Evolutionary conservation across 2,888 invertebrate species (phyloP), one percentile per base, ranked within the genome.

Genomic region (Carpatolechia fugitivella): DNA sequence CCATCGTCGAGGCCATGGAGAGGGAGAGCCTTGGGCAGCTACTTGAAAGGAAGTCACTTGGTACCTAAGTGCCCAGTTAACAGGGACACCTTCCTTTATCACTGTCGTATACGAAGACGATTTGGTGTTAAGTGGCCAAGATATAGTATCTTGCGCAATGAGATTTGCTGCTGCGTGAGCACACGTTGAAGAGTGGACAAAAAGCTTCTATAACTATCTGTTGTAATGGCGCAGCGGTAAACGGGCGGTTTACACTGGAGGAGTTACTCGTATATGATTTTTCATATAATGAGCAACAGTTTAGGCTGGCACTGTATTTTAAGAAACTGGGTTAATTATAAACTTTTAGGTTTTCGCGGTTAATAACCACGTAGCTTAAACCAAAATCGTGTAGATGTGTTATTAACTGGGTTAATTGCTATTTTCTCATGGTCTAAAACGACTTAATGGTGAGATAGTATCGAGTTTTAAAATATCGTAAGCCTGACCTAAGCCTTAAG

Each of bases 1-100:
- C n/a, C 62, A 72, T 68, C 69, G 20, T 44, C 44, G 44, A 44
- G 44, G 44, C 44, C 44, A 29, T 44, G 24, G 44, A 44, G 24
- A 20, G 44, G 44, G 20, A n/a, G 33, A 44, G 44, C 44, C 44
- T 29, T 44, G 44, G 44, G 29, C 24, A 44, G 38, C 40, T 40
- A 56, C 61, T 64, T 60, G 61, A 64, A 62, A 61, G 62, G 60
- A 55, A 57, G 29, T 41, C 40, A 41, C 40, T 41, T 18, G 20
- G 18, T 41, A 16, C 11, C 18, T 14, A 14, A 5, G 18, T 40
- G 40, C 40, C 40, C 40, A 41, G 40, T 11, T 18, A 41, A 41
- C 40, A 41, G 40, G 11, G 40, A 41, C 18, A 41, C 40, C 44
- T 44, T 24, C 13, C n/a, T 44, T 13, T 13, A n/a, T n/a, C 29